A percentile compares a stretch with the other conserved stretches of the same genome.
These are phyloP conservation scores for Caenorhabditis sinica DNA, from an alignment of 2,888 invertebrate genomes.

Conservation along the genomic window DNA sequence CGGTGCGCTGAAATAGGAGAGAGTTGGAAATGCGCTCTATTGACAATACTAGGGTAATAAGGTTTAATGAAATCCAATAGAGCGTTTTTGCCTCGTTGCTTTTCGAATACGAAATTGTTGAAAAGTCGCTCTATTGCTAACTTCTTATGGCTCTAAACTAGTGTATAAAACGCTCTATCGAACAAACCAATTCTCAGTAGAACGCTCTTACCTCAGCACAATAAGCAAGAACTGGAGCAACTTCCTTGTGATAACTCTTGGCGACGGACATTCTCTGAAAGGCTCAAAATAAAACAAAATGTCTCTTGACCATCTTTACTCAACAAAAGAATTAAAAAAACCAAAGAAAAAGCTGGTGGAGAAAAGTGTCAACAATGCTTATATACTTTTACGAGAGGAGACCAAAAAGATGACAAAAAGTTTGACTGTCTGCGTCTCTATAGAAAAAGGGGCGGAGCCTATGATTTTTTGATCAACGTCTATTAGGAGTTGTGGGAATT, in stretches of 20 bases:
- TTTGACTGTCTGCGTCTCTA: constrained; percentile 40
- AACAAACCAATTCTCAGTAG: no score
- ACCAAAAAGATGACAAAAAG: constrained; percentile 37
- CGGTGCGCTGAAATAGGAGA: constrained; percentile 59
- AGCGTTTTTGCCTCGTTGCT: no score
- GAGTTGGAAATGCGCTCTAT: constrained; percentile 1
- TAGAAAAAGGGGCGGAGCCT: constrained; percentile 32
- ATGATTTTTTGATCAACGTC: constrained; percentile 3
- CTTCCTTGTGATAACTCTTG: constrained; percentile 69
- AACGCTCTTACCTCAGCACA: constrained; percentile 66
- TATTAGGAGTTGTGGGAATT: neutral
- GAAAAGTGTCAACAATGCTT: constrained; percentile 2
- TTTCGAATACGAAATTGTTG: neutral
- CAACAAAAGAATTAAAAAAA: neutral
- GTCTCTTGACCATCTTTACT: no score
- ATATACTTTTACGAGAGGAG: constrained; percentile 33
- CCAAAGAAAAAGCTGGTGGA: neutral
- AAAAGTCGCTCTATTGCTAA: no score
- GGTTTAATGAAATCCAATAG: no score
- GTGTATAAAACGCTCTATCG: no score
- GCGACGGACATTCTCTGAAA: constrained; percentile 46
- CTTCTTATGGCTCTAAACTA: no score
- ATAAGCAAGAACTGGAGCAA: constrained; percentile 74
- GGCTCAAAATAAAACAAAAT: neutral
- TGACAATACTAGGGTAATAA: neutral